A percentile compares a stretch with the other conserved stretches of the same genome.
Conservation (phyloP, 2,113 vertebrate genomes). For the Dicaeum eximium region DNA sequence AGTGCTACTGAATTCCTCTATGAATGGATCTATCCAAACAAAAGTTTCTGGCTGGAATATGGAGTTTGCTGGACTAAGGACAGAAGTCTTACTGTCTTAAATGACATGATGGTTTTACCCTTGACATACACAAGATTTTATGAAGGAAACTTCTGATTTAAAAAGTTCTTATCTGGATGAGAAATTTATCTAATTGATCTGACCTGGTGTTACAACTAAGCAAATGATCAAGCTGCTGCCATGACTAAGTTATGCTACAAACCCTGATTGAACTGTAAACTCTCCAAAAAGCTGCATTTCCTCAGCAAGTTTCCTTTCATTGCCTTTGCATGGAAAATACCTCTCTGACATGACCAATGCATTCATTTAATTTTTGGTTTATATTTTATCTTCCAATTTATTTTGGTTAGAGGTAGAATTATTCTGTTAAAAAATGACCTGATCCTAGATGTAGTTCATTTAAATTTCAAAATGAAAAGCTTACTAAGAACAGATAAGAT, state of each 20-base stretch:
- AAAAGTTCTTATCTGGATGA: not conserved
- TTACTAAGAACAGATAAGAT: slow-evolving; percentile 80
- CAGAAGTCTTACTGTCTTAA: not conserved
- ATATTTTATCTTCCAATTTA: slow-evolving; percentile 60
- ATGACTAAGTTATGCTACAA: not conserved
- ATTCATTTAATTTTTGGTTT: slow-evolving; percentile 65
- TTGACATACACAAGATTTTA: not conserved
- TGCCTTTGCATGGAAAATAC: not conserved
- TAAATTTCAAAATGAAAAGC: slow-evolving; percentile 81
- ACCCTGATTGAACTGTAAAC: not conserved
- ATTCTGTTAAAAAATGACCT: slow-evolving; percentile 70
- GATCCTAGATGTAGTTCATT: slow-evolving; percentile 75
- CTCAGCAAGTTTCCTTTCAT: not conserved
- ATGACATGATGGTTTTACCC: not conserved
- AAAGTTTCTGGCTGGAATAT: not conserved
- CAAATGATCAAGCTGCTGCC: not conserved
- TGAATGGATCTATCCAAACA: not conserved
- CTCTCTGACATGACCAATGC: slow-evolving; percentile 13
- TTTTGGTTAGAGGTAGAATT: slow-evolving; percentile 67
- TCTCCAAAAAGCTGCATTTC: not conserved
- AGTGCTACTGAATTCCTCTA: not conserved
- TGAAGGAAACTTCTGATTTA: not conserved
- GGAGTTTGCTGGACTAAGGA: not conserved
- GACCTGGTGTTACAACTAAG: not conserved
- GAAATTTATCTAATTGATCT: not conserved